Evolutionary conservation across 1,140 invertebrate species (phyloP), one percentile per base, ranked within the genome.

Genomic region (Acromyrmex charruanus): DNA sequence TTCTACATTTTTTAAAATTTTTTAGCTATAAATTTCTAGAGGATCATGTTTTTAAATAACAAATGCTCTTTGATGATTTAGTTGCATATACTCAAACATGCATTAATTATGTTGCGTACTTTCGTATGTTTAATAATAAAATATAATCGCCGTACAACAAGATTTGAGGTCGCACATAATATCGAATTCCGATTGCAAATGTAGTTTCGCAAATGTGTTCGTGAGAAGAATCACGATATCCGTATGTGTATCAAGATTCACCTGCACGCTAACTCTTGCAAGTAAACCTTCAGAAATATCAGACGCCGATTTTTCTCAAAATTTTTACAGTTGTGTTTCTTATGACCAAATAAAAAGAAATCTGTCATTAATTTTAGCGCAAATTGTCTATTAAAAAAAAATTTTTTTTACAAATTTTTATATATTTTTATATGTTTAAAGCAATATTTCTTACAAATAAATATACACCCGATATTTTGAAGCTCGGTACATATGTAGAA

Each of bases 131-230:
- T 12, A 18, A 55, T 44, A 16, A 28, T 63, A n/a, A 44, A 28
- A 65, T 65, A 49, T 65, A 77, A 77, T 65, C 21, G 18, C 10
- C 3, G 16, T 65, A 10, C 35, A 65, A 63, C n/a, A 28, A 28
- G 39, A 77, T 63, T 77, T 61, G 3, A 14, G 21, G 35, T 77
- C 16, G 39, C 39, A 5, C 21, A 77, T 65, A 28, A 65, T 63
- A 63, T 65, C 25, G 75, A 21, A 65, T 77, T 28, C 5, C 31
- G 25, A 44, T 65, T 39, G 6, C 9, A 25, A 25, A 44, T 44
- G 10, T 9, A 65, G 21, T 14, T 63, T n/a, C 51, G 14, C 14
- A 16, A 61, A 10, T 39, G 65, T 61, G 10, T 44, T 28, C 18
- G 39, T 28, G 59, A n/a, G 21, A 65, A 44, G 39, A 28, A 35